Evolutionary conservation across 2,113 vertebrate genomes (phyloP).

Genomic region (Tonatia bakeri): DNA sequence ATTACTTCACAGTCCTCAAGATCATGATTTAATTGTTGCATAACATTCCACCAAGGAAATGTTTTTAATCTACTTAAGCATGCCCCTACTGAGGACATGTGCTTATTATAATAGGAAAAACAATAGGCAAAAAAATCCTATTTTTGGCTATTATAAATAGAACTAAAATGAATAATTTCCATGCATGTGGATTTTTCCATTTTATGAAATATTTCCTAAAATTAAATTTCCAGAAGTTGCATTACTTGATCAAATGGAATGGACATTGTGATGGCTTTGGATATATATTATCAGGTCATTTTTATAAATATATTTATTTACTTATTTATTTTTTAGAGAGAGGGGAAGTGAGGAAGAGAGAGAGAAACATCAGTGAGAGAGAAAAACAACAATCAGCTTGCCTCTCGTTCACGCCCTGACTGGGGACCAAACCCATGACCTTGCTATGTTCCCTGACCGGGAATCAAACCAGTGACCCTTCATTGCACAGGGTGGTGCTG

Average conservation of each 20-base stretch:
- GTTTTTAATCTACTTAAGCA: neutral
- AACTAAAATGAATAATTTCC: neutral
- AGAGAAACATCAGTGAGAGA: too few species aligned
- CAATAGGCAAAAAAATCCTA: neutral
- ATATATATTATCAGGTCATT: neutral
- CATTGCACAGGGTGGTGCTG: too few species aligned
- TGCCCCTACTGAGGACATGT: neutral
- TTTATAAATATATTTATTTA: neutral
- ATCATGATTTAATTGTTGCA: neutral
- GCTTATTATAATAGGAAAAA: too few species aligned
- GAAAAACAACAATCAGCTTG: too few species aligned
- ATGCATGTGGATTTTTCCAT: neutral
- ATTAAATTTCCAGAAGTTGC: neutral
- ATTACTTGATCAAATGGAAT: neutral
- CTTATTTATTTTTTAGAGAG: too few species aligned
- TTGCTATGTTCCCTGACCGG: too few species aligned
- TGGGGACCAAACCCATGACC: too few species aligned
- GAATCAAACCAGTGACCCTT: too few species aligned
- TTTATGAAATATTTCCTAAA: conserved; percentile 31
- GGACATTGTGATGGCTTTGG: neutral
- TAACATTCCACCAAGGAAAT: neutral
- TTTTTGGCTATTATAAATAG: neutral
- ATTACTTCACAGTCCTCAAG: neutral
- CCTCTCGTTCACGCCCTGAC: too few species aligned
- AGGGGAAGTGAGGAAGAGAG: too few species aligned